Conservation (phyloP, 1,140 invertebrate genomes). For the roundworm (Caenorhabditis elegans) region WBcel235 BX284605.5:4646001-4646500, state of each 20-base stretch:
- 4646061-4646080: no score
- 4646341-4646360: not conserved
- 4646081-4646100: no score
- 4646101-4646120: no score
- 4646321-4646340: slow-evolving; percentile 9
- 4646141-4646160: no score
- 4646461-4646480: not conserved
- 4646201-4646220: no score
- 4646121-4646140: no score
- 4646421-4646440: not conserved
- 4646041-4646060: no score
- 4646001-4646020: no score
- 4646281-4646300: not conserved
- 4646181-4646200: no score
- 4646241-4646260: not conserved
- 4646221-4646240: no score
- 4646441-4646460: not conserved
- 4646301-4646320: not conserved
- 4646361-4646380: not conserved
- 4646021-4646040: no score
- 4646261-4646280: not conserved
- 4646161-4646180: no score
- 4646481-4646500: not conserved
- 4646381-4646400: not conserved
- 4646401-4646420: not conserved